Base-by-base conservation (phyloP, 1,140 invertebrate genomes). In the Drosophila subpulchrella region DNA sequence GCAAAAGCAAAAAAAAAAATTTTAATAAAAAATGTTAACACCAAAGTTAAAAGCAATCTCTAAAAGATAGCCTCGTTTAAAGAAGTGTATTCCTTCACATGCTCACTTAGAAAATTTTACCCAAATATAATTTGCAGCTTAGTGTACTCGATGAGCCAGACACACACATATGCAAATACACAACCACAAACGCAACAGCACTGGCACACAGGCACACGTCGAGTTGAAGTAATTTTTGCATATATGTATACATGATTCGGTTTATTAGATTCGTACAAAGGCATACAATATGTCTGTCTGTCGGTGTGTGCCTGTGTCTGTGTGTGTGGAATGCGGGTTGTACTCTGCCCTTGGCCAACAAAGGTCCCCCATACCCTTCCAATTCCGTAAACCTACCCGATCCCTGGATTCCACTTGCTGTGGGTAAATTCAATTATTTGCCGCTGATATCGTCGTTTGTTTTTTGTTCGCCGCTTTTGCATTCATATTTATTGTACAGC, bases 361-460 rank as follows among this genome's bases (percentile, higher is more conserved):
- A 70, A 68, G 65, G 63, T 32, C 15, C 27, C 15, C 27, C 30
- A 20, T 11, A n/a, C 27, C 61, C 17, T n/a, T 24, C 47, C 41
- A 6, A 12, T 32, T 42, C 30, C n/a, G 34, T 20, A 17, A 41
- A 20, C 46, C 34, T n/a, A 39, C 47, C 20, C 41, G 24, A 51
- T 34, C 50, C 30, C 13, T 32, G 13, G n/a, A 39, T 55, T 68
- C 63, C 56, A 39, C 72, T 63, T 56, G 57, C 70, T 79, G 75
- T 86, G 83, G 83, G 78, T 79, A 86, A 86, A 88, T 86, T 86
- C 83, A 88, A 86, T 86, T 86, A 86, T 88, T 88, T 86, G 78
- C 61, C 75, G 83, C 83, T 88, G 83, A 88, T 86, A 86, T 86
- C 83, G 78, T 83, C 83, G 83, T 86, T 86, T 86, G 83, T 86